These are phyloP conservation scores for Dysmachus trigonus DNA, from an alignment of 2,888 invertebrate species.

Conservation along the genomic window DNA sequence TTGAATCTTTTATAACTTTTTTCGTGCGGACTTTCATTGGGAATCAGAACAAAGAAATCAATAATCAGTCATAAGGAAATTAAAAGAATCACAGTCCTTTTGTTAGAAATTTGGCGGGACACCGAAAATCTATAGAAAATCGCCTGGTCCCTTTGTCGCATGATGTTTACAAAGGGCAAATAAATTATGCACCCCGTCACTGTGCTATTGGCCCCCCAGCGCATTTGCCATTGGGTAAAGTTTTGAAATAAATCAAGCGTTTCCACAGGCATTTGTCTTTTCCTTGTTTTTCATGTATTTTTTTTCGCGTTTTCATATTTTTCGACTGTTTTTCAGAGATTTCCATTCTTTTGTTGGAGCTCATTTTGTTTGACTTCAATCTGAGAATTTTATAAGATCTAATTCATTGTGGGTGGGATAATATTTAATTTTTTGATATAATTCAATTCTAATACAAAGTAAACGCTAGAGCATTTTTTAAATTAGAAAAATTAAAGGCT, in stretches of 20 bases:
- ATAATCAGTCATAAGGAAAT: neutral
- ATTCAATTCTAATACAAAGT: neutral
- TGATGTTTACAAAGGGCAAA: neutral
- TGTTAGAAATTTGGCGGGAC: neutral
- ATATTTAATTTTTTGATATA: neutral
- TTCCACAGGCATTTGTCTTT: neutral
- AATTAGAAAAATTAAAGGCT: no score
- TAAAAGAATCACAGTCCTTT: neutral
- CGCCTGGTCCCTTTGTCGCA: neutral
- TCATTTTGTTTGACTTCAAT: neutral
- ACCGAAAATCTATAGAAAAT: neutral
- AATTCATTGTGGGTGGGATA: neutral
- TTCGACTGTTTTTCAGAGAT: neutral
- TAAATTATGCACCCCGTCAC: conserved; percentile 2
- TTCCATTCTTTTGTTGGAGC: neutral
- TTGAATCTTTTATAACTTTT: conserved; percentile 2
- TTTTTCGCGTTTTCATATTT: neutral
- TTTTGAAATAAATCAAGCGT: conserved; percentile 27
- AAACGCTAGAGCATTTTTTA: no score
- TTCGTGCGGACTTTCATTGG: neutral
- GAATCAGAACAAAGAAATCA: conserved; percentile 18
- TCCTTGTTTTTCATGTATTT: neutral
- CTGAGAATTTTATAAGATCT: neutral
- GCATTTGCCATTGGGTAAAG: neutral
- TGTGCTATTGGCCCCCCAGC: neutral